Percentiles rank a stretch among this genome's conserved stretches.
phyloP scores from a whole-genome alignment of 2,113 vertebrate genomes.

The Corythaeola cristata region DNA sequence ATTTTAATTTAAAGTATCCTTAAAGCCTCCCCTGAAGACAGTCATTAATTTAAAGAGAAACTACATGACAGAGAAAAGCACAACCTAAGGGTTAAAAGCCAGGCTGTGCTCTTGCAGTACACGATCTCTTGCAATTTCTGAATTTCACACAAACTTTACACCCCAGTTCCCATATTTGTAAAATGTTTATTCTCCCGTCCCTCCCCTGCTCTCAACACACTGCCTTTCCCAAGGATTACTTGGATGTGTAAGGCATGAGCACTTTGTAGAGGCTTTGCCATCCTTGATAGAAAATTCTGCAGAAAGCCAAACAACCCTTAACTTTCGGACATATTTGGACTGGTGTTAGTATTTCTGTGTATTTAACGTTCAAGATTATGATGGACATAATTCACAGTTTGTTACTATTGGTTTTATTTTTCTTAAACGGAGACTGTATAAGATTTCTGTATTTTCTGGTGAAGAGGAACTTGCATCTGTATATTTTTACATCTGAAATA shows the following conservation, averaged over 20 bases:
- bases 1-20: background rate
- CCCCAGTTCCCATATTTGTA: background rate
- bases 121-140: background rate
- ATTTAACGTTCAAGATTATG: background rate
- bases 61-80: background rate
- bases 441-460: conserved; percentile 14
- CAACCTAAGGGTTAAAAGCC: background rate
- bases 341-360: background rate
- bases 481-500: conserved; percentile 35
- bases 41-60: background rate
- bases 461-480: background rate
- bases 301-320: background rate
- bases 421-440: background rate
- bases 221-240: background rate
- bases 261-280: background rate
- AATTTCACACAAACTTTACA: background rate
- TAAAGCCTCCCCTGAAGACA: background rate
- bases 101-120: background rate
- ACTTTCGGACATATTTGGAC: background rate
- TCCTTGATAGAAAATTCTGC: background rate
- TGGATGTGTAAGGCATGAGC: background rate
- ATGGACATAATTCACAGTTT: background rate
- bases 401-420: background rate
- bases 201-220: background rate
- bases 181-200: background rate